phyloP scores from a whole-genome alignment of 2,113 vertebrate species.

The Octodon degus region DNA sequence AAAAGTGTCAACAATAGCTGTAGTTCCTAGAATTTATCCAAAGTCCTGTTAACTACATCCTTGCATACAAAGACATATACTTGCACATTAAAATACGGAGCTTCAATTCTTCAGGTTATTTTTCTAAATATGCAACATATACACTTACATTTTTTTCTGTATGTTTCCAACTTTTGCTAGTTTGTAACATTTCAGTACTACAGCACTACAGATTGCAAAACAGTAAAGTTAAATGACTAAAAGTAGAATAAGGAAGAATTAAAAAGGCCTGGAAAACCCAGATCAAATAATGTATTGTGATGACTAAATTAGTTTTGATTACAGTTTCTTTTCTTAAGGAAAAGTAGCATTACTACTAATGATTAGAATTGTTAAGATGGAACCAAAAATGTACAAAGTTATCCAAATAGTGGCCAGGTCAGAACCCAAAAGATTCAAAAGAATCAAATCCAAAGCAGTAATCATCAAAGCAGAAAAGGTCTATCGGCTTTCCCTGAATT shows the following conservation, averaged over 20 bases:
- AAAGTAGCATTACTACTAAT: constrained; percentile 26
- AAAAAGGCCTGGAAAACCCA: not conserved
- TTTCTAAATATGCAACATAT: not conserved
- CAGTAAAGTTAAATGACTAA: constrained; percentile 1
- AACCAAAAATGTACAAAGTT: not conserved
- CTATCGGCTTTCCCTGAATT: not conserved
- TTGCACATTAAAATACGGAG: not conserved
- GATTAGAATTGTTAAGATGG: constrained; percentile 3
- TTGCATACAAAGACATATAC: not conserved
- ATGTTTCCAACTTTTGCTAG: not conserved
- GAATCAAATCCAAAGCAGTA: not conserved
- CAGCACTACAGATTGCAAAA: not conserved
- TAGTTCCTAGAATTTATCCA: not conserved
- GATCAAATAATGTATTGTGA: not conserved
- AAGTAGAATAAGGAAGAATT: not conserved
- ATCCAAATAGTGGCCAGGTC: not conserved
- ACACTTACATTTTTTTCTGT: not conserved
- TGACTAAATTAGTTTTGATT: constrained; percentile 9
- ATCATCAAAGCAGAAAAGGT: not conserved
- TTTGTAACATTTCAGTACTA: not conserved
- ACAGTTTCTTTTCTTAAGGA: not conserved
- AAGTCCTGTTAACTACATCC: not conserved
- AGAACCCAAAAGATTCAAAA: constrained; percentile 38
- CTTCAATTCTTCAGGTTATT: not conserved
- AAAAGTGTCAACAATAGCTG: not conserved